Evolutionary conservation across 2,797 vertebrate genomes (phyloP).

Genomic region (Acipenser oxyrinchus): DNA sequence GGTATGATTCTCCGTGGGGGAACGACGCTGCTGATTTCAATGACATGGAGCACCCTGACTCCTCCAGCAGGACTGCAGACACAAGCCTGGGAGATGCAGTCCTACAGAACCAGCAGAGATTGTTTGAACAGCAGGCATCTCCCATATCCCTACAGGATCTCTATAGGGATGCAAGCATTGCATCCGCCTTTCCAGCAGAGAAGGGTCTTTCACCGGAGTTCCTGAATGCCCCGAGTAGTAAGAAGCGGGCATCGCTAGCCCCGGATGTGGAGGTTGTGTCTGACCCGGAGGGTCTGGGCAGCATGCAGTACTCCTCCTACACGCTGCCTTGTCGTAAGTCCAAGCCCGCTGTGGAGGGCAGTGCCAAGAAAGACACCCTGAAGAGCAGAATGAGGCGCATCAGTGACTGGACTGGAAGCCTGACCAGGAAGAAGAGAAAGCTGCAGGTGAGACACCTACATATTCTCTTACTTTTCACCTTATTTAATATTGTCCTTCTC

Average conservation of each 20-base stretch:
- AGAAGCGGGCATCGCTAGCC: conserved; percentile 71
- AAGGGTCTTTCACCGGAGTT: conserved; percentile 58
- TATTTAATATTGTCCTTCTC: too few species aligned
- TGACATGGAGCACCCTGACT: conserved; percentile 61
- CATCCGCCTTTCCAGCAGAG: conserved; percentile 52
- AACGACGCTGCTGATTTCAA: conserved; percentile 56
- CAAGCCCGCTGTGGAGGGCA: conserved; percentile 53
- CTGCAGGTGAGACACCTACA: conserved; percentile 59
- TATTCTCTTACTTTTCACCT: too few species aligned
- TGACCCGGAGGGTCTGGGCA: conserved; percentile 58
- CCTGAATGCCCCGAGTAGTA: conserved; percentile 44
- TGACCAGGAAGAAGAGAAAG: conserved; percentile 82
- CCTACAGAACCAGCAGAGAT: conserved; percentile 42
- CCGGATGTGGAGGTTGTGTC: conserved; percentile 71
- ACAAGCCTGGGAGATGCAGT: conserved; percentile 51
- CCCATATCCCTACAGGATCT: conserved; percentile 70
- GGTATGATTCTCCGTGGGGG: conserved; percentile 92
- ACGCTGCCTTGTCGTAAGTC: conserved; percentile 81
- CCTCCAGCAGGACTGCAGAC: conserved; percentile 50
- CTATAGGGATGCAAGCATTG: conserved; percentile 62
- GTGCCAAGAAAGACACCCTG: conserved; percentile 68
- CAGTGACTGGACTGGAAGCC: conserved; percentile 91
- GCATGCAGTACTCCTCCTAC: conserved; percentile 71
- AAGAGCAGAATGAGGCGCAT: conserved; percentile 81
- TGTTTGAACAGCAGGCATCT: conserved; percentile 64